Percentiles rank a stretch among this genome's conserved stretches.
These are phyloP conservation scores for Aleiodes leptofemur DNA, from an alignment of 2,888 invertebrate genomes.

Conservation along the genomic window DNA sequence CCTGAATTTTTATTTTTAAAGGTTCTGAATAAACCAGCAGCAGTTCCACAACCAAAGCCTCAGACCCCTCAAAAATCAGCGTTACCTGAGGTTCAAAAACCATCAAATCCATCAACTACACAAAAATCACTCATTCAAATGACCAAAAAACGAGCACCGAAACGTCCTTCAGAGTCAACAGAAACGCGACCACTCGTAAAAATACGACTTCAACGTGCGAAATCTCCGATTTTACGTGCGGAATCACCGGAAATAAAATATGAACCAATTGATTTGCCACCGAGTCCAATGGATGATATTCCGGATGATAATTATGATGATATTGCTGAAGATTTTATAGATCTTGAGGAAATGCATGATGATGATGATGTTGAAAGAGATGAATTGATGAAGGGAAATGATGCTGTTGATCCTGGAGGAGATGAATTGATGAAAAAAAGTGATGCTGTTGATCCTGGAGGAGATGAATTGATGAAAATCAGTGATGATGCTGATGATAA, in stretches of 20 bases:
- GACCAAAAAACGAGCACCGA: constrained; percentile 68
- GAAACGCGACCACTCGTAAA: constrained; percentile 68
- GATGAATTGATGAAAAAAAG: too few relatives aligned
- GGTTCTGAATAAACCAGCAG: too few relatives aligned
- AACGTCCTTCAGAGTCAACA: constrained; percentile 65
- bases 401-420: too few relatives aligned
- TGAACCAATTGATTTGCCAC: constrained; percentile 70
- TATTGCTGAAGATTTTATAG: constrained; percentile 66
- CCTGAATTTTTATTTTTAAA: constrained; percentile 46
- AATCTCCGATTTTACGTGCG: constrained; percentile 60
- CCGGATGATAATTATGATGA: constrained; percentile 64
- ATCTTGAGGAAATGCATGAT: constrained; percentile 54
- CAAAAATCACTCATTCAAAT: constrained; percentile 46
- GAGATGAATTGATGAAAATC: too few relatives aligned
- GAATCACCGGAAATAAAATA: constrained; percentile 66
- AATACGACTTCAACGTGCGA: constrained; percentile 70
- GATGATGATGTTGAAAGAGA: too few relatives aligned
- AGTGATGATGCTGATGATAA: background rate
- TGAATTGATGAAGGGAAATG: background rate
- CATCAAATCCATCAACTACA: background rate
- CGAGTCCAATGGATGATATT: constrained; percentile 70
- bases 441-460: too few relatives aligned
- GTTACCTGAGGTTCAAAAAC: constrained; percentile 52
- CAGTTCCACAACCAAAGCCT: constrained; percentile 61
- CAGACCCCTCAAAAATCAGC: constrained; percentile 44